Evolutionary conservation across 2,797 vertebrate species (phyloP).

Genomic region (Amniataba percoides): DNA sequence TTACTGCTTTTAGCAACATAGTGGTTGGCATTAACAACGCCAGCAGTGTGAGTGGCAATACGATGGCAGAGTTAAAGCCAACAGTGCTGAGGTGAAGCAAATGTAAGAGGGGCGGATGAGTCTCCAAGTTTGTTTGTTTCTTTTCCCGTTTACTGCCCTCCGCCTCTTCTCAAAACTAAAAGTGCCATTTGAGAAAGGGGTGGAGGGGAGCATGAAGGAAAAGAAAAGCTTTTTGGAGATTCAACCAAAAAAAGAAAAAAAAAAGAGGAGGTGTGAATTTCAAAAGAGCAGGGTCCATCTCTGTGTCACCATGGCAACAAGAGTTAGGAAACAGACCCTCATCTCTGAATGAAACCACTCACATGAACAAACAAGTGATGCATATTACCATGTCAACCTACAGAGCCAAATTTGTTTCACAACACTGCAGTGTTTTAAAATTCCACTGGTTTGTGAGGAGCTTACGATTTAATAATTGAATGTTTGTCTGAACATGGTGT

Average conservation of each 20-base stretch:
- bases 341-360: slow-evolving; percentile 54
- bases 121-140: slow-evolving; percentile 22
- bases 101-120: slow-evolving; percentile 30
- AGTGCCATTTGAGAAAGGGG: slow-evolving; percentile 18
- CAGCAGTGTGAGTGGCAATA: slow-evolving; percentile 66
- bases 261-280: slow-evolving; percentile 45
- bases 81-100: slow-evolving; percentile 66
- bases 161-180: slow-evolving; percentile 28
- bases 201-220: slow-evolving; percentile 26
- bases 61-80: slow-evolving; percentile 65
- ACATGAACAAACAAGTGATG: slow-evolving; percentile 55
- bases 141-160: slow-evolving; percentile 11
- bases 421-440: background rate
- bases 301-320: slow-evolving; percentile 64
- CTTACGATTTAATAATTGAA: background rate
- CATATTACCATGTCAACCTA: slow-evolving; percentile 21
- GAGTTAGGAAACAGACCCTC: slow-evolving; percentile 56
- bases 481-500: background rate
- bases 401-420: slow-evolving; percentile 19
- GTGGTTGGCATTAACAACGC: slow-evolving; percentile 58
- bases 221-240: slow-evolving; percentile 37
- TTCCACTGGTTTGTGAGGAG: background rate
- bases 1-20: slow-evolving; percentile 54
- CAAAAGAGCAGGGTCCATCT: slow-evolving; percentile 62
- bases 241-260: slow-evolving; percentile 17